Evolutionary conservation across 2,888 invertebrate genomes (phyloP), one percentile per base, ranked within the genome.

Genomic region (Aporophyla lueneburgensis): DNA sequence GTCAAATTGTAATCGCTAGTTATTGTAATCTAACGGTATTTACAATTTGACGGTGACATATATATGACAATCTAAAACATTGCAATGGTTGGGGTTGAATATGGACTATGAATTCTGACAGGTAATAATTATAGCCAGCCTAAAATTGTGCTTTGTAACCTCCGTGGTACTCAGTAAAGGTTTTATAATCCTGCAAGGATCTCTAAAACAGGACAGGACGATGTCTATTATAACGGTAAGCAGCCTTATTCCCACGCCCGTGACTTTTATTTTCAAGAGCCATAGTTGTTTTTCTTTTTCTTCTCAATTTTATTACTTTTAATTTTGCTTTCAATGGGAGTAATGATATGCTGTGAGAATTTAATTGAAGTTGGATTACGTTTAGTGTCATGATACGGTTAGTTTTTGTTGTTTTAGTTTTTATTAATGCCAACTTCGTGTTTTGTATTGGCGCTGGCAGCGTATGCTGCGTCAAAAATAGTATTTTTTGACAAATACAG

Each of bases 211-310:
- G 80, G 85, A 85, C 89, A 89, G 89, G 91, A 90, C 85, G 87
- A 69, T 10, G 69, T 46, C 72, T 83, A 86, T 88, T 85, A 87
- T 90, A 91, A 91, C 91, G 90, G 91, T 79, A 10, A 40, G 33
- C 81, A 88, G 88, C 86, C 84, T 77, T 86, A 80, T 88, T 91
- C 90, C 87, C 91, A 90, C 90, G 88, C 69, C 53, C 46, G 65
- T 72, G 82, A 85, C 86, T 86, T 83, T 80, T 82, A 73, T 85
- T 86, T 86, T 86, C 73, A 76, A 63, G 24, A 59, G 85, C 87
- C 84, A 88, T 87, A 43, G 86, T 87, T 75, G 70, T 76, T 86
- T 86, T 86, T 78, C 67, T 63, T 81, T 73, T 74, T 70, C 33
- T 33, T 58, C 56, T 56, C 27, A 24, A 65, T 72, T 82, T 68